phyloP scores from a whole-genome alignment of 2,113 vertebrate species.

The Muntiacus reevesi region DNA sequence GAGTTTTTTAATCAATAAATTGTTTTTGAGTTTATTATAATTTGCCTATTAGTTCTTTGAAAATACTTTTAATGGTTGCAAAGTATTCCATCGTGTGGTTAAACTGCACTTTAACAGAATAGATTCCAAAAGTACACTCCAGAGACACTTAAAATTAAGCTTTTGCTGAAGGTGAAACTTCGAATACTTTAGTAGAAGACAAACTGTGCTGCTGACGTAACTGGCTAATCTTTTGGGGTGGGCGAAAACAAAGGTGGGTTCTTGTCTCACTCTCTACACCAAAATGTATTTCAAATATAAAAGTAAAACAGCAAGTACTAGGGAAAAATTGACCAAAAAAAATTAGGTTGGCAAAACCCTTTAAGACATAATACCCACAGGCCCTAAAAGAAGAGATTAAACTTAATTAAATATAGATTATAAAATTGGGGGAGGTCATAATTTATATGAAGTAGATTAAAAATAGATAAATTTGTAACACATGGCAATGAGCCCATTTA shows the following conservation, averaged over 20 bases:
- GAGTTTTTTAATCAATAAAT: background rate
- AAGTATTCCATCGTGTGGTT: background rate
- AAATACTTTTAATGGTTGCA: background rate
- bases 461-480: background rate
- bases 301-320: background rate
- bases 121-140: background rate
- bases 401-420: background rate
- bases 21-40: conserved; percentile 19
- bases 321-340: background rate
- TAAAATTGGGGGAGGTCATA: background rate
- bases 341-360: background rate
- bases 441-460: conserved; percentile 18
- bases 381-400: background rate
- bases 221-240: background rate
- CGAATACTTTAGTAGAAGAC: background rate
- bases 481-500: background rate
- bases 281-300: background rate
- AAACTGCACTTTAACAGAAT: background rate
- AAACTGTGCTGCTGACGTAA: background rate
- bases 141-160: background rate
- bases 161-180: background rate
- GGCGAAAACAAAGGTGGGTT: background rate
- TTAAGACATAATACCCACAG: background rate
- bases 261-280: background rate
- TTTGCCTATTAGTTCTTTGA: background rate